A percentile compares a stretch with the other conserved stretches of the same genome.
phyloP scores from a whole-genome alignment of 2,797 vertebrate genomes.

The Melanotaenia boesemani region DNA sequence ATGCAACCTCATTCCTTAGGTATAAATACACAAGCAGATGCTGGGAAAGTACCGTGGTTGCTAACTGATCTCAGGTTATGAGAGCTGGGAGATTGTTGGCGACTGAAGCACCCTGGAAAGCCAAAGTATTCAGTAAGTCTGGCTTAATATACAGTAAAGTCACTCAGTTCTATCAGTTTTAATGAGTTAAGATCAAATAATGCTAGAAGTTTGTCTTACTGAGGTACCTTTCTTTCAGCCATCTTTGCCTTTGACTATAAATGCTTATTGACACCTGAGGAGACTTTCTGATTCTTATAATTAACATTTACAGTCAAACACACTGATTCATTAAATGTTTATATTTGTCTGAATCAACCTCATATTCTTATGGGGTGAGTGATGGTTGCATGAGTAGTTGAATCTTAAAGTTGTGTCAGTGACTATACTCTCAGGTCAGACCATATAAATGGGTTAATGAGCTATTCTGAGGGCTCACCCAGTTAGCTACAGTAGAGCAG shows the following conservation, averaged over 20 bases:
- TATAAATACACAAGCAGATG: slow-evolving; percentile 82
- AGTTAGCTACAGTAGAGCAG: slow-evolving; percentile 76
- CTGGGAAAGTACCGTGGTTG: slow-evolving; percentile 80
- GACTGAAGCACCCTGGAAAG: slow-evolving; percentile 62
- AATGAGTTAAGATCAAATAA: background rate
- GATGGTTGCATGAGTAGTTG: slow-evolving; percentile 40
- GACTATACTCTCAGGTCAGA: slow-evolving; percentile 69
- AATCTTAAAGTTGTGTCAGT: slow-evolving; percentile 57
- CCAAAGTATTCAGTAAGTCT: slow-evolving; percentile 55
- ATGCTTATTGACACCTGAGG: background rate
- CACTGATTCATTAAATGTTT: slow-evolving; percentile 6
- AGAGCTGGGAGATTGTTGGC: slow-evolving; percentile 72
- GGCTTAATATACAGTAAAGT: slow-evolving; percentile 63
- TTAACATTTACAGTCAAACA: background rate
- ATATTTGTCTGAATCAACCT: slow-evolving; percentile 43
- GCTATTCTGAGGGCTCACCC: slow-evolving; percentile 79
- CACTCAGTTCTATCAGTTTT: slow-evolving; percentile 10
- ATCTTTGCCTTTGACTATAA: slow-evolving; percentile 5
- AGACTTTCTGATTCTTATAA: slow-evolving; percentile 15
- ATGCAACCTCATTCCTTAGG: slow-evolving; percentile 50
- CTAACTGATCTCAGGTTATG: slow-evolving; percentile 79
- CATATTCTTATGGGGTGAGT: slow-evolving; percentile 53
- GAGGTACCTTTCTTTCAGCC: background rate
- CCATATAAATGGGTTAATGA: slow-evolving; percentile 79
- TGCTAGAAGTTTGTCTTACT: background rate